phyloP scores from a whole-genome alignment of 2,113 vertebrate genomes.

The Thermophis baileyi region DNA sequence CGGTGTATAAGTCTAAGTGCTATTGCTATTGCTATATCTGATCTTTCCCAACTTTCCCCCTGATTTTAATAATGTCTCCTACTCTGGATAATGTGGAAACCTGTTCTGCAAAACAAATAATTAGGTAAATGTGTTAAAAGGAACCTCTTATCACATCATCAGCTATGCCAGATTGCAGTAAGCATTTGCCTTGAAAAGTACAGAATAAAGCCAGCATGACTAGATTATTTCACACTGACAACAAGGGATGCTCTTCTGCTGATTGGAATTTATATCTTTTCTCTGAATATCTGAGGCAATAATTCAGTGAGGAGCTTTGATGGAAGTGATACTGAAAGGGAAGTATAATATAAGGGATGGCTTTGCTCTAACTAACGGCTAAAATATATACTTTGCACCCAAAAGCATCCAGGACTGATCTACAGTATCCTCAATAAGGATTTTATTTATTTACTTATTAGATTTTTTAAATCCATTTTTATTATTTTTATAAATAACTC shows the following conservation, averaged over 20 bases:
- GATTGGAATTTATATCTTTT: not conserved
- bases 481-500: not conserved
- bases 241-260: not conserved
- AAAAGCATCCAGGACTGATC: not conserved
- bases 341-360: not conserved
- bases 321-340: not conserved
- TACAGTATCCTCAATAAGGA: not conserved
- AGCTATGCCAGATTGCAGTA: constrained; percentile 36
- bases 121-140: constrained; percentile 51
- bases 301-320: not conserved
- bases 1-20: no score
- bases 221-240: constrained; percentile 2
- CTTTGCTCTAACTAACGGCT: not conserved
- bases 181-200: constrained; percentile 36
- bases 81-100: not conserved
- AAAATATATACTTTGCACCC: not conserved
- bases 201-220: constrained; percentile 8
- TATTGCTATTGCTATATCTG: not conserved
- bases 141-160: constrained; percentile 25
- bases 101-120: constrained; percentile 33
- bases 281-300: not conserved
- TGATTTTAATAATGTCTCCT: not conserved
- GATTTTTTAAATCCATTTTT: not conserved
- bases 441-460: not conserved
- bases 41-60: not conserved